These are phyloP conservation scores for Toxotes jaculatrix DNA, from an alignment of 2,113 vertebrate genomes.

Conservation along the genomic window DNA sequence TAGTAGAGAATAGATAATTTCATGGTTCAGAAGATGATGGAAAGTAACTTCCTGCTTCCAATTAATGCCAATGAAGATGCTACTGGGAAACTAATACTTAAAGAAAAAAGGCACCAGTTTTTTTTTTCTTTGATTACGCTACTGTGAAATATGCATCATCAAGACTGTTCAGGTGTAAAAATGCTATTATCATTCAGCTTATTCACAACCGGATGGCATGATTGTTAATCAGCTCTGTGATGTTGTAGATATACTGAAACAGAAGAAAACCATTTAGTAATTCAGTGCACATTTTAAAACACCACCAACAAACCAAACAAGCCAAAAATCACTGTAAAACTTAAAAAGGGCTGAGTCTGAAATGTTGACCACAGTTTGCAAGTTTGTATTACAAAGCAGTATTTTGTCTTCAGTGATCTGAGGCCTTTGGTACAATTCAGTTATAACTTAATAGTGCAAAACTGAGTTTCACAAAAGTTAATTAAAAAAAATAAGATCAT, in stretches of 20 bases:
- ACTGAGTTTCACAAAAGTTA: not conserved
- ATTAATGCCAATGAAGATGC: slow-evolving; percentile 19
- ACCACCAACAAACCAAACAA: not conserved
- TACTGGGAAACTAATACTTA: not conserved
- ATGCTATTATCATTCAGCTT: slow-evolving; percentile 30
- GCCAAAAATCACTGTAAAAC: not conserved
- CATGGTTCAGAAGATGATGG: slow-evolving; percentile 39
- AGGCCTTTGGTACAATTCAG: not conserved
- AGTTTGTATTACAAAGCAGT: not conserved
- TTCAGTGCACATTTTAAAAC: slow-evolving; percentile 10
- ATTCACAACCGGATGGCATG: slow-evolving; percentile 18
- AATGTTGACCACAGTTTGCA: not conserved
- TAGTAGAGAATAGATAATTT: slow-evolving; percentile 32
- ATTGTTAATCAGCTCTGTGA: slow-evolving; percentile 39
- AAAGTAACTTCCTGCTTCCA: slow-evolving; percentile 26
- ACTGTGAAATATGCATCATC: slow-evolving; percentile 49
- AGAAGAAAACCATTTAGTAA: not conserved
- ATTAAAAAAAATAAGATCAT: not conserved
- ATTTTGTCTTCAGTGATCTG: not conserved
- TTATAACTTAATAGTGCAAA: not conserved
- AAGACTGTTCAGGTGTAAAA: slow-evolving; percentile 47
- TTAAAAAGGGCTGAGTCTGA: not conserved
- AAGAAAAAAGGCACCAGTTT: not conserved
- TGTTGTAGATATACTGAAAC: not conserved
- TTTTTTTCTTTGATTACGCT: slow-evolving; percentile 29